Percentiles rank a stretch among this genome's conserved stretches.
Evolutionary conservation across 2,797 vertebrate genomes (phyloP).

Genomic region (Oreochromis grahami): DNA sequence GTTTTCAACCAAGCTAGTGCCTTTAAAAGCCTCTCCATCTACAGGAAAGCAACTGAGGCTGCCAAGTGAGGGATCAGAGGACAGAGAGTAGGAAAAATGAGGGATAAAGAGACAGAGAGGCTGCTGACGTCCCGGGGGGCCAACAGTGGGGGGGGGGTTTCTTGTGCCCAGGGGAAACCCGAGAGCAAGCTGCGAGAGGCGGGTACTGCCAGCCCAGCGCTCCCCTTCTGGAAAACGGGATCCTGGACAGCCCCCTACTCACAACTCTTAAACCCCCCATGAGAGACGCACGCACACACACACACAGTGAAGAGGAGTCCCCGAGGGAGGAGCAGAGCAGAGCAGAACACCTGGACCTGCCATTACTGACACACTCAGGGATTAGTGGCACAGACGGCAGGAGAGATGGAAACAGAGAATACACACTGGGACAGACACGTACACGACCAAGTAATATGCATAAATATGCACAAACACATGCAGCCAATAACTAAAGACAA

Average conservation of each 20-base stretch:
- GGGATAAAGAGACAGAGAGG: constrained; percentile 8
- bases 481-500: constrained; percentile 7
- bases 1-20: neutral
- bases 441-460: constrained; percentile 35
- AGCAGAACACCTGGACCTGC: constrained; percentile 84
- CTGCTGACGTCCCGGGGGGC: constrained; percentile 36
- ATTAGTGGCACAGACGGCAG: constrained; percentile 76
- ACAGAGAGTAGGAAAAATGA: neutral
- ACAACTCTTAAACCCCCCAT: constrained; percentile 53
- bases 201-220: constrained; percentile 73
- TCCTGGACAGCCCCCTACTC: constrained; percentile 66
- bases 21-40: neutral
- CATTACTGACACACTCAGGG: constrained; percentile 80
- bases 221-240: constrained; percentile 62
- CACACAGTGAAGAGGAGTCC: constrained; percentile 49
- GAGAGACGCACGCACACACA: constrained; percentile 37
- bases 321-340: constrained; percentile 66
- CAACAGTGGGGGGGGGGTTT: constrained; percentile 28
- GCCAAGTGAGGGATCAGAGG: neutral
- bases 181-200: constrained; percentile 72
- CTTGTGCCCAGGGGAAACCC: constrained; percentile 57
- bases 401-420: constrained; percentile 54
- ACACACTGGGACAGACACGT: constrained; percentile 44
- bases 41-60: neutral
- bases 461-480: constrained; percentile 46